A percentile compares a stretch with the other conserved stretches of the same genome.
Conservation (phyloP, 2,888 invertebrate species). For the Chymomyza fuscimana region DNA sequence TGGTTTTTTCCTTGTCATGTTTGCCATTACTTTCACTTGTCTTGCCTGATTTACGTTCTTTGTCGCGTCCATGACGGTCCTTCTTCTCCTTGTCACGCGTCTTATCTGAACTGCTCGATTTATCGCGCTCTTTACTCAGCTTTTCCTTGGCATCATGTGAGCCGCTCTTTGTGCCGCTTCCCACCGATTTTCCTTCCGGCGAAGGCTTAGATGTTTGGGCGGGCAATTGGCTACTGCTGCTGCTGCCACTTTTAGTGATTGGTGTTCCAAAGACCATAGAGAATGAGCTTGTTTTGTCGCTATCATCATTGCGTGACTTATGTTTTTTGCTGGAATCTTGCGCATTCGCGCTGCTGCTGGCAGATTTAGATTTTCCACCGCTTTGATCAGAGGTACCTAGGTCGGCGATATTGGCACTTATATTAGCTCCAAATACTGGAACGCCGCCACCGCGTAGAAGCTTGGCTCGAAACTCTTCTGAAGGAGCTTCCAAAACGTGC, state of each 20-base stretch:
- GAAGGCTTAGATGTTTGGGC: constrained; percentile 80
- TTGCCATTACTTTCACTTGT: constrained; percentile 77
- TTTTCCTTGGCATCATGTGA: constrained; percentile 73
- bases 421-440: constrained; percentile 75
- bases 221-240: constrained; percentile 77
- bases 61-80: constrained; percentile 82
- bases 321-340: constrained; percentile 81
- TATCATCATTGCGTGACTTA: constrained; percentile 82
- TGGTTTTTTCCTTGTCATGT: constrained; percentile 79
- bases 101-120: constrained; percentile 63
- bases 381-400: constrained; percentile 50
- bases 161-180: constrained; percentile 39
- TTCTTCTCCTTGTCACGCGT: constrained; percentile 82
- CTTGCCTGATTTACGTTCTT: constrained; percentile 80
- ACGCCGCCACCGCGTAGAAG: constrained; percentile 92
- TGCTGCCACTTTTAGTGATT: constrained; percentile 84
- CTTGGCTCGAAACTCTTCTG: constrained; percentile 93
- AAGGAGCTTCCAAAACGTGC: constrained; percentile 90
- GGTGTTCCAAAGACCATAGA: constrained; percentile 91
- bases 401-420: constrained; percentile 39
- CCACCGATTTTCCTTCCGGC: constrained; percentile 58
- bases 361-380: constrained; percentile 85
- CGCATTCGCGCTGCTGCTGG: constrained; percentile 43
- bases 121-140: constrained; percentile 74
- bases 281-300: constrained; percentile 84